A percentile compares a stretch with the other conserved stretches of the same genome.
phyloP scores from a whole-genome alignment of 2,888 invertebrate genomes.

The Notodonta ziczac region DNA sequence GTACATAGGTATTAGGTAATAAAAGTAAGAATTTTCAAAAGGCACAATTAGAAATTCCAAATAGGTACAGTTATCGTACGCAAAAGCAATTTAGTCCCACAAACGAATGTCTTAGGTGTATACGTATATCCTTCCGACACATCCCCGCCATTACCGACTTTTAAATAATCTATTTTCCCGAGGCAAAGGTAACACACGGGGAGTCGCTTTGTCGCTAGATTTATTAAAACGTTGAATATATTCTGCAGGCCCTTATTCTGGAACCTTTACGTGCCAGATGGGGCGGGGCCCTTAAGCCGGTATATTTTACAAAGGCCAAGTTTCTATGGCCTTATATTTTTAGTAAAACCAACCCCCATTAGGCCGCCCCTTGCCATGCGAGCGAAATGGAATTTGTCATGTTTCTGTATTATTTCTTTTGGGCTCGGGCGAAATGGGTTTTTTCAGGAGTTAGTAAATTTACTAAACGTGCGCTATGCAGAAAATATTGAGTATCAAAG shows the following conservation, averaged over 20 bases:
- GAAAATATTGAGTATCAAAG: not conserved
- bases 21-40: too few relatives aligned
- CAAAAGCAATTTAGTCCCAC: too few relatives aligned
- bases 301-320: constrained; percentile 31
- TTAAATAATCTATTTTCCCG: not conserved
- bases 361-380: constrained; percentile 28
- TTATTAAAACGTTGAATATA: constrained; percentile 52
- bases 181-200: constrained; percentile 30
- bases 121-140: not conserved
- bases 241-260: constrained; percentile 21
- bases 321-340: constrained; percentile 32
- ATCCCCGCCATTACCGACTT: not conserved
- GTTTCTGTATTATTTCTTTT: constrained; percentile 39
- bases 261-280: constrained; percentile 40
- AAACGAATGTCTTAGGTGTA: too few relatives aligned
- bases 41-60: too few relatives aligned
- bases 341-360: constrained; percentile 41
- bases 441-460: constrained; percentile 24
- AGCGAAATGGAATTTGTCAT: constrained; percentile 35
- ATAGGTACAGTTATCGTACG: too few relatives aligned
- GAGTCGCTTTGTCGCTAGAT: constrained; percentile 38
- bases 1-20: too few relatives aligned
- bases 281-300: constrained; percentile 31
- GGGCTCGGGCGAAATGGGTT: constrained; percentile 10
- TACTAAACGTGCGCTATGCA: not conserved